Evolutionary conservation across 1,140 invertebrate genomes (phyloP), one percentile per base, ranked within the genome.

Genomic region (Camponotus pennsylvanicus): DNA sequence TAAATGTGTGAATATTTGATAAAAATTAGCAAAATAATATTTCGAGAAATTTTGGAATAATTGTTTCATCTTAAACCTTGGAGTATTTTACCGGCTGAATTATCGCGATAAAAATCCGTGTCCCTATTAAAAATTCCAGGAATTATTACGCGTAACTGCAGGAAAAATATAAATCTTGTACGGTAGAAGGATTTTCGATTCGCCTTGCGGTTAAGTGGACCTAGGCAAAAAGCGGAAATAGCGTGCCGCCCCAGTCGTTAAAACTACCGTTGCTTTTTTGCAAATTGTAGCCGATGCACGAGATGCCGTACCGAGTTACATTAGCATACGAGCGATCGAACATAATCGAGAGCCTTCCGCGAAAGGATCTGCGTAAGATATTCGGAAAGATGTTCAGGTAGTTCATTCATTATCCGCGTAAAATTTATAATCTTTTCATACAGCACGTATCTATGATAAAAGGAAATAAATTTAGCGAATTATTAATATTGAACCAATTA

Each of bases 201-300:
- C 66, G 45, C 78, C 49, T 80, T 66, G 78, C 78, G 66, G 78
- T 80, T 80, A 80, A 80, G 66, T 80, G 21, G 37, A 80, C 49
- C 78, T 70, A 70, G 78, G 49, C 78, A 80, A 61, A 80, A 80
- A 80, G 52, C 40, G 78, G 64, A 80, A 80, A 70, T 69, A 80
- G 64, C 77, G 77, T 80, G 77, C 45, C 45, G 59, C 59, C 27
- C 18, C 27, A 78, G 32, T 70, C 64, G 34, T 40, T 80, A 27
- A 80, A 70, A 57, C 49, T 21, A 21, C 66, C 21, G 27, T 80
- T 80, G 45, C 11, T 69, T 40, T 80, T 70, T 40, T 67, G n/a
- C 27, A 55, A 70, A 71, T 67, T 18, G 45, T 70, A 69, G 21
- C 40, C 78, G 64, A 45, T 78, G 76, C 57, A 69, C 64, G 77